Evolutionary conservation across 2,888 invertebrate genomes (phyloP).

Genomic region (Operophtera brumata): DNA sequence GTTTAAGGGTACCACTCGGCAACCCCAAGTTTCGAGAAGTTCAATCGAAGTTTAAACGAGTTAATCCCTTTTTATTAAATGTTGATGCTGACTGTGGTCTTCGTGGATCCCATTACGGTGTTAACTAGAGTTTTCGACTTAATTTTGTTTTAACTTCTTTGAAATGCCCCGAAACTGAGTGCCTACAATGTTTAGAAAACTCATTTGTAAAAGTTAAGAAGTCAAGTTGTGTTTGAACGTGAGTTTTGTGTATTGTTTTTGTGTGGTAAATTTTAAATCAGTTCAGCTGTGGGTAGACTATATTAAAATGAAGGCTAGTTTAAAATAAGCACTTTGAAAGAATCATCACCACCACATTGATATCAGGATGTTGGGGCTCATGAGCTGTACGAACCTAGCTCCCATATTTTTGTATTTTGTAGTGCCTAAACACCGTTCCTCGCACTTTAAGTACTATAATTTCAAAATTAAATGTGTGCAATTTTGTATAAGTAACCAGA

Average conservation of each 20-base stretch:
- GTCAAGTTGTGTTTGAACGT: background rate
- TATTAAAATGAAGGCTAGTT: no score
- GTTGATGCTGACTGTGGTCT: constrained; percentile 64
- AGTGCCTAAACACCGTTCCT: no score
- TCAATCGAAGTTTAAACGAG: constrained; percentile 75
- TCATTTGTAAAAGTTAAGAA: constrained; percentile 10
- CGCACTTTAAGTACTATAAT: no score
- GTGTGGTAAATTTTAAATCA: no score
- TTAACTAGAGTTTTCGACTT: constrained; percentile 50
- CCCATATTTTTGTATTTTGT: no score
- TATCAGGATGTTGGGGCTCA: no score
- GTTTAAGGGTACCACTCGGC: constrained; percentile 39
- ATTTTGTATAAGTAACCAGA: no score
- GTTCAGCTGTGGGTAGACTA: no score
- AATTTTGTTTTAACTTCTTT: constrained; percentile 34
- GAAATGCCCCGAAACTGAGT: constrained; percentile 18
- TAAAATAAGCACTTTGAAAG: no score
- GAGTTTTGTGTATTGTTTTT: background rate
- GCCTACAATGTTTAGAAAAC: constrained; percentile 10
- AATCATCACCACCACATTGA: no score
- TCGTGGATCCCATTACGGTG: constrained; percentile 55
- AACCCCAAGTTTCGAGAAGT: constrained; percentile 50
- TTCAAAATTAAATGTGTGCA: no score
- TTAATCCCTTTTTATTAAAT: constrained; percentile 76
- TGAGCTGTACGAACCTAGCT: no score